Evolutionary conservation across 2,113 vertebrate genomes (phyloP), one percentile per base, ranked within the genome.

Genomic region (Orientallactaga bullata): DNA sequence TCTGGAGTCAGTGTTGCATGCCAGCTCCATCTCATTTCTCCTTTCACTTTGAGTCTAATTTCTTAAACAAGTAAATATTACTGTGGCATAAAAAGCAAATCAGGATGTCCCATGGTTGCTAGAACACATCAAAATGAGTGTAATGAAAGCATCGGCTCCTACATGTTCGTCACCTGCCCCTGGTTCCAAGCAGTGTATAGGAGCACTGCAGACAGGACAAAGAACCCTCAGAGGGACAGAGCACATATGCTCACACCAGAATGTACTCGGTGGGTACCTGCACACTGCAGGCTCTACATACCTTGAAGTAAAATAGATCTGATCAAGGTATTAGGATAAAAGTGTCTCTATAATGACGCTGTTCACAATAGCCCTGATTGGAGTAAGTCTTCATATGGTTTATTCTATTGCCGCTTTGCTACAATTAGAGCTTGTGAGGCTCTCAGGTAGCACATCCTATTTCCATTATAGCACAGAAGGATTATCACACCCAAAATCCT

Each of bases 1-100:
- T 90, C 47, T 71, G 7, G 5, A 55, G n/a, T 88, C 86, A 72
- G 28, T 1, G 3, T 21, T 32, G 20, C 28, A 7, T 15, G 37
- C n/a, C 90, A 72, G 30, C n/a, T 91, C 66, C 11, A 5, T 78
- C 47, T 95, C 74, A 23, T 85, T 63, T 92, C 93, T 68, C 77
- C 78, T 82, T 92, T 88, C 26, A 10, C 85, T 73, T 85, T 81
- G 77, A 82, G 24, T 35, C 60, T 84, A 37, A 81, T 72, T 91
- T 93, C 86, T 89, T 47, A 91, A 76, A 93, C 66, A 30, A 86
- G 65, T 55, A 94, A 87, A 69, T 68, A 71, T 21, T 28, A 79
- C 37, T 26, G 65, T 42, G 37, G 72, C 87, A 42, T 9, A 55
- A 94, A 92, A 93, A 66, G 71, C 42, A 42, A 83, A 61, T 7